Percentiles rank a stretch among this genome's conserved stretches.
These are phyloP conservation scores for Mastacembelus armatus DNA, from an alignment of 2,797 vertebrate species.

Conservation along the genomic window DNA sequence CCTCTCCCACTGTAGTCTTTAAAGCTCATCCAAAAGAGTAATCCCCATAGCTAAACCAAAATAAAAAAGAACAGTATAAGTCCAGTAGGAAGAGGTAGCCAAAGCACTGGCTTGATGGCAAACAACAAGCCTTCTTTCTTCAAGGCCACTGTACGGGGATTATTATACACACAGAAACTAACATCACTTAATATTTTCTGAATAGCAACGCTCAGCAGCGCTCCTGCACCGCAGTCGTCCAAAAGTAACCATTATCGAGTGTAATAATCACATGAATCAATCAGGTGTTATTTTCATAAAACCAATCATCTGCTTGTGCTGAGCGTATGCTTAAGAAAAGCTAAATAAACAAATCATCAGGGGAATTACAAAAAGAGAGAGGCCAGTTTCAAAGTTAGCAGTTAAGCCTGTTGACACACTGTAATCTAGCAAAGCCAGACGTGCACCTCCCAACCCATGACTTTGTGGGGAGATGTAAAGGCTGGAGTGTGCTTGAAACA, in stretches of 20 bases:
- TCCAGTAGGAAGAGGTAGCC: slow-evolving; percentile 71
- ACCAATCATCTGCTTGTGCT: no score
- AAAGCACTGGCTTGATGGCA: slow-evolving; percentile 65
- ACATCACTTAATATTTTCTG: slow-evolving; percentile 41
- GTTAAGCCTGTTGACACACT: slow-evolving; percentile 82
- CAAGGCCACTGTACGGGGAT: slow-evolving; percentile 47
- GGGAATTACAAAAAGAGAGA: slow-evolving; percentile 71
- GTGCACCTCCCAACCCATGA: slow-evolving; percentile 71
- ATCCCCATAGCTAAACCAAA: slow-evolving; percentile 76
- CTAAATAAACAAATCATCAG: slow-evolving; percentile 70
- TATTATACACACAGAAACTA: slow-evolving; percentile 45
- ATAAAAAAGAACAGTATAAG: slow-evolving; percentile 46
- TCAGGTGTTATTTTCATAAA: slow-evolving; percentile 17
- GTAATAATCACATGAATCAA: background rate
- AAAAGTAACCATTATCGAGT: background rate
- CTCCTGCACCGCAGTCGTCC: background rate
- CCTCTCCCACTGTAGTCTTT: slow-evolving; percentile 73
- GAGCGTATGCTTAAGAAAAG: slow-evolving; percentile 76
- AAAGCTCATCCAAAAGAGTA: slow-evolving; percentile 76
- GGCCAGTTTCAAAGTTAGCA: slow-evolving; percentile 76
- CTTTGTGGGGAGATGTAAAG: slow-evolving; percentile 77
- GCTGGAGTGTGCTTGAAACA: slow-evolving; percentile 79
- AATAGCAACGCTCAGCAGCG: slow-evolving; percentile 34
- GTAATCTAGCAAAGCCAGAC: slow-evolving; percentile 81
- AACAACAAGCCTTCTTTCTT: slow-evolving; percentile 61